Percentiles rank a stretch among this genome's conserved stretches.
Conservation (phyloP, 2,113 vertebrate genomes). For the Scatophagus argus region DNA sequence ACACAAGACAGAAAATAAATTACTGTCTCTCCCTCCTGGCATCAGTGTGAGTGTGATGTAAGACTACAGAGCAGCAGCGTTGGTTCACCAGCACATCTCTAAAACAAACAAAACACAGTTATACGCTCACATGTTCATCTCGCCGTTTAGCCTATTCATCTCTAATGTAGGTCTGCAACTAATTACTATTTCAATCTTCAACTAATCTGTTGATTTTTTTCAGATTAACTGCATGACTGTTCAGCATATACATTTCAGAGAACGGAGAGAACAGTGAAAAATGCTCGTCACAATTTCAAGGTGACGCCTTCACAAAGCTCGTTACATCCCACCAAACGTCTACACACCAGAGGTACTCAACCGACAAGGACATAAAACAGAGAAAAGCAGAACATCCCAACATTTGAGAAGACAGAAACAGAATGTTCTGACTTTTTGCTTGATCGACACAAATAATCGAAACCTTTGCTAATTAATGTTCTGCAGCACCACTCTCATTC, state of each 20-base stretch:
- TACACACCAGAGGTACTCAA: not conserved
- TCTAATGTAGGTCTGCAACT: not conserved
- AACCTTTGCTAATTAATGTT: not conserved
- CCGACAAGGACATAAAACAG: not conserved
- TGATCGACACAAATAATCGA: not conserved
- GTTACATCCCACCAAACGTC: not conserved
- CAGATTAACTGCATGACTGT: not conserved
- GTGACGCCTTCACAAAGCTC: not conserved
- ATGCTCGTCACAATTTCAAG: not conserved
- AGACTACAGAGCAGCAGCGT: constrained; percentile 33
- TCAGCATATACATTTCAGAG: not conserved
- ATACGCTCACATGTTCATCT: not conserved
- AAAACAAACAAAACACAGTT: too few species aligned
- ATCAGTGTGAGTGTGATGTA: constrained; percentile 48
- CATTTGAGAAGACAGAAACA: not conserved
- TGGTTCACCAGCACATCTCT: constrained; percentile 13
- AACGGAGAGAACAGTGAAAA: not conserved
- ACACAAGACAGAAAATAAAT: constrained; percentile 25
- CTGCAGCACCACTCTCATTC: not conserved
- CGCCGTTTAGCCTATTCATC: not conserved
- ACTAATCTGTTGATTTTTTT: not conserved
- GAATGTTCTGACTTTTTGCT: not conserved
- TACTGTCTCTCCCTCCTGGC: not conserved
- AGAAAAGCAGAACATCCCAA: not conserved
- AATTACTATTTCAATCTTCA: not conserved